These are phyloP conservation scores for Teleiodes luculella DNA, from an alignment of 2,888 invertebrate species.

Conservation along the genomic window DNA sequence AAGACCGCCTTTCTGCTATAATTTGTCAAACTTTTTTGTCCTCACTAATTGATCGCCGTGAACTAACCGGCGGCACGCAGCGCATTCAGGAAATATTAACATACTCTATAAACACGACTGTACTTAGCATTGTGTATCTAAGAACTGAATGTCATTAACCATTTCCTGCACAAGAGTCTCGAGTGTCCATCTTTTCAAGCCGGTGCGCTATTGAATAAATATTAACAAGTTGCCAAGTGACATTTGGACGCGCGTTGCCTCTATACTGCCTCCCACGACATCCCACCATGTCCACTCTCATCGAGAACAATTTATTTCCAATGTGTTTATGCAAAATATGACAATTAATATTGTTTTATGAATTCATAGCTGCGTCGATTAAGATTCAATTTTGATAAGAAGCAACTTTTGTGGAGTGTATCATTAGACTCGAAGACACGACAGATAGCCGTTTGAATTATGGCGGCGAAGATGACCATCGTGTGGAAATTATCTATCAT, in stretches of 20 bases:
- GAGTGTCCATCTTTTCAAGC: constrained; percentile 63
- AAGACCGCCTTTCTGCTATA: constrained; percentile 49
- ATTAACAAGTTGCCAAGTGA: constrained; percentile 73
- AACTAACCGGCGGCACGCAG: constrained; percentile 30
- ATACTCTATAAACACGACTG: constrained; percentile 38
- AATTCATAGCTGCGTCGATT: constrained; percentile 63
- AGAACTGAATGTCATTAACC: constrained; percentile 71
- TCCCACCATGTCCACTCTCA: constrained; percentile 48
- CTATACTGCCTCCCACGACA: constrained; percentile 54
- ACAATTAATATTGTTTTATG: constrained; percentile 72
- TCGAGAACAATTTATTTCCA: constrained; percentile 62
- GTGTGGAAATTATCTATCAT: constrained; percentile 23
- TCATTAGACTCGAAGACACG: constrained; percentile 52
- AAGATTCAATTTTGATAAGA: constrained; percentile 73
- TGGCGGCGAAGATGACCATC: constrained; percentile 32
- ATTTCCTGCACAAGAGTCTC: constrained; percentile 67
- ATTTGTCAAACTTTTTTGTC: constrained; percentile 71
- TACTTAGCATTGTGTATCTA: constrained; percentile 50
- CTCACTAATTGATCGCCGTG: constrained; percentile 60
- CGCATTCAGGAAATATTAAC: constrained; percentile 56
- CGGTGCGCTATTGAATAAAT: constrained; percentile 69
- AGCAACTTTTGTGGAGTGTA: constrained; percentile 53
- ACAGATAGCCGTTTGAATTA: constrained; percentile 43
- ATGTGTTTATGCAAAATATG: constrained; percentile 63
- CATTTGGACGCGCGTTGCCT: constrained; percentile 56